Evolutionary conservation across 2,797 vertebrate genomes (phyloP).

Genomic region (Danionella dracula): DNA sequence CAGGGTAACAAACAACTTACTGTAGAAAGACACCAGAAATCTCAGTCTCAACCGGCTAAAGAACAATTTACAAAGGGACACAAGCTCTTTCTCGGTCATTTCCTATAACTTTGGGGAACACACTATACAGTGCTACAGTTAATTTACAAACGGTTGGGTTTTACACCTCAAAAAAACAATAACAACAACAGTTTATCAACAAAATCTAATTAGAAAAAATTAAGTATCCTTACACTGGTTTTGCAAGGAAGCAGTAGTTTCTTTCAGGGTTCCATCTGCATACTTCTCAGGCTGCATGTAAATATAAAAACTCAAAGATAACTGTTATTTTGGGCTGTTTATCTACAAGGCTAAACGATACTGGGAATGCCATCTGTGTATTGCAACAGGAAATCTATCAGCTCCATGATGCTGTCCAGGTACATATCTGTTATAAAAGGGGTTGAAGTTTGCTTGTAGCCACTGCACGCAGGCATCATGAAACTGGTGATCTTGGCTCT

Average conservation of each 20-base stretch:
- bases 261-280: slow-evolving; percentile 53
- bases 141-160: too few relatives aligned
- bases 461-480: slow-evolving; percentile 56
- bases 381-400: not conserved
- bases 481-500: slow-evolving; percentile 70
- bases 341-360: slow-evolving; percentile 40
- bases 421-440: slow-evolving; percentile 56
- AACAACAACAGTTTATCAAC: too few relatives aligned
- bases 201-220: too few relatives aligned
- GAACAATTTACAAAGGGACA: too few relatives aligned
- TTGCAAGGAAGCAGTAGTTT: too few relatives aligned
- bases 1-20: too few relatives aligned
- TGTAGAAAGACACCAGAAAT: too few relatives aligned
- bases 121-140: too few relatives aligned
- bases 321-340: slow-evolving; percentile 53
- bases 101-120: too few relatives aligned
- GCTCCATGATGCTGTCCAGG: not conserved
- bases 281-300: slow-evolving; percentile 56
- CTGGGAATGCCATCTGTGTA: slow-evolving; percentile 52
- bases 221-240: not conserved
- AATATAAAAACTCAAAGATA: slow-evolving; percentile 44
- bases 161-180: too few relatives aligned
- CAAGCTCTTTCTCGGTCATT: too few relatives aligned
- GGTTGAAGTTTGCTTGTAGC: not conserved
- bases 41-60: too few relatives aligned